Evolutionary conservation across 2,113 vertebrate genomes (phyloP).

Genomic region (Callopanchax toddi): DNA sequence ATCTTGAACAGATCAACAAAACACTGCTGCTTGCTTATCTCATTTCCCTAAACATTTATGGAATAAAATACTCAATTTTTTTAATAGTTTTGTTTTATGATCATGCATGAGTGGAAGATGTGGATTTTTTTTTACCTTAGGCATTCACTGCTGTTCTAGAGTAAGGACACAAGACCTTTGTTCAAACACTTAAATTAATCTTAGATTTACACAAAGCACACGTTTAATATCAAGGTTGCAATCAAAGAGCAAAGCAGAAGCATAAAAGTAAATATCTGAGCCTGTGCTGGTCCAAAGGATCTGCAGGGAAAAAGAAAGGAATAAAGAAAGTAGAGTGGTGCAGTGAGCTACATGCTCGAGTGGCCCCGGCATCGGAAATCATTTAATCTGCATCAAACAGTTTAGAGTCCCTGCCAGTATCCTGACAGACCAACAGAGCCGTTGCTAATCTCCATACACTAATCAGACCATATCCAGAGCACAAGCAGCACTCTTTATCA

Average conservation of each 20-base stretch:
- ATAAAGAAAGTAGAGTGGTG: slow-evolving; percentile 19
- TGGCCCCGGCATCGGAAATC: slow-evolving; percentile 69
- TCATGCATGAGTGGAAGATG: slow-evolving; percentile 3
- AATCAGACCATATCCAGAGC: slow-evolving; percentile 31
- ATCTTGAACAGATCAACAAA: slow-evolving; percentile 14
- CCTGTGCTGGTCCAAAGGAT: slow-evolving; percentile 19
- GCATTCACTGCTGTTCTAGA: not conserved
- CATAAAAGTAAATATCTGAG: slow-evolving; percentile 36
- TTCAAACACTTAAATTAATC: slow-evolving; percentile 1
- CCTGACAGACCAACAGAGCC: slow-evolving; percentile 53
- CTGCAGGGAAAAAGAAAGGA: slow-evolving; percentile 19
- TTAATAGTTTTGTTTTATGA: slow-evolving; percentile 1
- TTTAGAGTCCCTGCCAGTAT: slow-evolving; percentile 58
- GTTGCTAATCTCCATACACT: slow-evolving; percentile 35
- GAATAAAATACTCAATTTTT: not conserved
- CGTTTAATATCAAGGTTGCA: slow-evolving; percentile 19
- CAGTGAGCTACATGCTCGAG: slow-evolving; percentile 52
- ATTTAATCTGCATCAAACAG: slow-evolving; percentile 78
- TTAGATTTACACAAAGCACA: not conserved
- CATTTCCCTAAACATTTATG: slow-evolving; percentile 31
- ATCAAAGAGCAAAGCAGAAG: slow-evolving; percentile 19
- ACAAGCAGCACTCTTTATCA: slow-evolving; percentile 38
- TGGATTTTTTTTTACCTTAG: slow-evolving; percentile 12
- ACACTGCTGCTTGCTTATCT: slow-evolving; percentile 13
- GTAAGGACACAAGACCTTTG: not conserved